Evolutionary conservation across 2,797 vertebrate genomes (phyloP).

Genomic region (Myotis findleyi): DNA sequence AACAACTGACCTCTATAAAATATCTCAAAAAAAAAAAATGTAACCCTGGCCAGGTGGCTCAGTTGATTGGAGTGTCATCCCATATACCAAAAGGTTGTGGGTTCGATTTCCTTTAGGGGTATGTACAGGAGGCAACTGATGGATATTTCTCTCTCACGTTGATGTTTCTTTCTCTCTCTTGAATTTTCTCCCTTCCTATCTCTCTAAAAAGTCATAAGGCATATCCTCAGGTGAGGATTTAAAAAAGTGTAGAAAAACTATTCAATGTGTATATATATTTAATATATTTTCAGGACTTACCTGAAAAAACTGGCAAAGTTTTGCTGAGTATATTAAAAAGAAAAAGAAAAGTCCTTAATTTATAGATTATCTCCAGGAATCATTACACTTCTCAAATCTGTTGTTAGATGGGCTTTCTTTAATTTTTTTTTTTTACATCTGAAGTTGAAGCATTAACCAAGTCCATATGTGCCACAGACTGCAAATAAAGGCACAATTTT

Average conservation of each 20-base stretch:
- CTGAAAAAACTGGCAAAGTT: constrained; percentile 57
- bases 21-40: constrained; percentile 24
- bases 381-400: constrained; percentile 69
- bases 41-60: background rate
- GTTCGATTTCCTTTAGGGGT: background rate
- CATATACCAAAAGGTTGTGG: background rate
- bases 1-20: constrained; percentile 37
- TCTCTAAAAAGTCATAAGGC: background rate
- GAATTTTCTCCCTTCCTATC: background rate
- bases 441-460: constrained; percentile 70
- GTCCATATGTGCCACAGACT: constrained; percentile 57
- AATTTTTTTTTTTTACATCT: constrained; percentile 37
- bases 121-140: background rate
- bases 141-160: no score
- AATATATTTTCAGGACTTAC: constrained; percentile 62
- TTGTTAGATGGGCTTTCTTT: constrained; percentile 53
- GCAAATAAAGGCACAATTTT: constrained; percentile 72
- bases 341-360: constrained; percentile 69
- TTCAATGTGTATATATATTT: background rate
- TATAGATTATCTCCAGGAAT: constrained; percentile 58
- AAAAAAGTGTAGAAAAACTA: background rate
- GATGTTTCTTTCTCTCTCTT: background rate
- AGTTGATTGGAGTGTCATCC: background rate
- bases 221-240: background rate
- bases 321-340: constrained; percentile 15